Evolutionary conservation across 1,140 invertebrate genomes (phyloP), one percentile per base, ranked within the genome.

Genomic region (Hypothenemus hampei): DNA sequence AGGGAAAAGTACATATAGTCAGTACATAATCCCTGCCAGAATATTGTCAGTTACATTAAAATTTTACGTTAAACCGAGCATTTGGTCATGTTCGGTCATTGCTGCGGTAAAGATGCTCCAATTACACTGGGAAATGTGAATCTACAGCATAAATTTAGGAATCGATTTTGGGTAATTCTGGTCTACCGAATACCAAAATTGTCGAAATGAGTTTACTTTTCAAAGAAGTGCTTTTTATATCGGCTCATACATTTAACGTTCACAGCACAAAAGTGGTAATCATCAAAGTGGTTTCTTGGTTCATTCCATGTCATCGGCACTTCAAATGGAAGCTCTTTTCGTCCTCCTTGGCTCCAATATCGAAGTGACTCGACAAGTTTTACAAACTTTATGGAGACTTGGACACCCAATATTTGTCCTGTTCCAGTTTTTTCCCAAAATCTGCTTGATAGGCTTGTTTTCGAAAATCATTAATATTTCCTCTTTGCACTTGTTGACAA

Each of bases 391-490:
- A 2, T 20, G 6, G 15, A 5, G 5, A 26, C 11, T 26, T 11
- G 5, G 33, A 41, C 39, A 41, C 15, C 39, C 39, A 41, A 36
- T 41, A 21, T 41, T 41, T 41, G 16, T 21, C 39, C 39, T 41
- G 39, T 21, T 41, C 16, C 3, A 41, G 3, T 3, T 41, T 10
- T 41, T 20, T 20, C 19, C 39, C 39, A 41, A 41, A 41, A 18
- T 41, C 19, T 41, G 39, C 18, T 41, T 41, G 4, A 16, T 20
- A 41, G 2, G 20, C 15, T 41, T 41, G 16, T 20, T 41, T 20
- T 20, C 19, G 18, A 20, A 41, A 41, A 21, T 41, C 3, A 10
- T 20, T 41, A 3, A 41, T 41, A 21, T 15, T 36, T 15, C 5
- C 15, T 36, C 13, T 8, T 36, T 36, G 6, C 15, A n/a, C 4